phyloP scores from a whole-genome alignment of 2,113 vertebrate species.

The Aspiorhynchus laticeps region DNA sequence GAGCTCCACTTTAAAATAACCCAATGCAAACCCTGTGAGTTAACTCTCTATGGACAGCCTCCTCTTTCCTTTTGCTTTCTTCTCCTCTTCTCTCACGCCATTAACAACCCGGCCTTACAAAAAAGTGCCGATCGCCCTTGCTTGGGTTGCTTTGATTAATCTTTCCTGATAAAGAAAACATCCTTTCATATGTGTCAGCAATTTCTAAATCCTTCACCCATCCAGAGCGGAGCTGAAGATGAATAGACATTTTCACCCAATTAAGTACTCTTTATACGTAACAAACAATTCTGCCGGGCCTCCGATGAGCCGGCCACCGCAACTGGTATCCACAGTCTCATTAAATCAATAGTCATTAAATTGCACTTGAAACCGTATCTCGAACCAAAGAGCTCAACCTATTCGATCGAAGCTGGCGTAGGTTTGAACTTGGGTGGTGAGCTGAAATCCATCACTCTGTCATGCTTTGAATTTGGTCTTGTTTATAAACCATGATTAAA shows the following conservation, averaged over 20 bases:
- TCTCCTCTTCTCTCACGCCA: not conserved
- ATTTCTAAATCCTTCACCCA: not conserved
- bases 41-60: slow-evolving; percentile 1
- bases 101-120: slow-evolving; percentile 10
- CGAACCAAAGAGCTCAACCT: slow-evolving; percentile 21
- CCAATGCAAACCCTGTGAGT: not conserved
- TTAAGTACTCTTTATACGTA: slow-evolving; percentile 45
- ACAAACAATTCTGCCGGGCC: not conserved
- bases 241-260: slow-evolving; percentile 43
- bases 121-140: not conserved
- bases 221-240: slow-evolving; percentile 13
- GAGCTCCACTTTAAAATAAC: slow-evolving; percentile 10
- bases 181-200: slow-evolving; percentile 39
- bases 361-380: slow-evolving; percentile 2
- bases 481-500: slow-evolving; percentile 33
- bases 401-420: slow-evolving; percentile 9
- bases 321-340: slow-evolving; percentile 10
- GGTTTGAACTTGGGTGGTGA: slow-evolving; percentile 2
- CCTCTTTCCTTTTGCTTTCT: not conserved
- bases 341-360: slow-evolving; percentile 48
- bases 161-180: slow-evolving; percentile 40
- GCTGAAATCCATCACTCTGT: slow-evolving; percentile 30
- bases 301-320: not conserved
- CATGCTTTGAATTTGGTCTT: slow-evolving; percentile 26
- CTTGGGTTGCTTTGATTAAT: slow-evolving; percentile 28